Base-by-base conservation (phyloP, 2,888 invertebrate genomes). In the Tenthredo scrophulariae region DNA sequence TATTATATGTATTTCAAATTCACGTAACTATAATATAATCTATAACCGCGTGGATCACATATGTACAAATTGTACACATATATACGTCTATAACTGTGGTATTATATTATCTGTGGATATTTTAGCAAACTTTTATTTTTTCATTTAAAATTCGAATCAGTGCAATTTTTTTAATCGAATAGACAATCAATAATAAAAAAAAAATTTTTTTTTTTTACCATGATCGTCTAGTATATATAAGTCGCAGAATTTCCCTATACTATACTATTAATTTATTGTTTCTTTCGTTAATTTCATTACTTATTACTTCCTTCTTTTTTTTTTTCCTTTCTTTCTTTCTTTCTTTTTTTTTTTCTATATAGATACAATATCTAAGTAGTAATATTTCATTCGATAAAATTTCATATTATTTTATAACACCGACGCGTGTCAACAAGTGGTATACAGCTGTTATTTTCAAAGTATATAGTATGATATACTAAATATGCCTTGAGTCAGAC, bases 401-500 rank as follows among this genome's bases (percentile, higher is more conserved):
- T 40, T 43, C 10, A 26, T 74, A 40, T 18, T 40, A 13, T 26
- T 18, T 74, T 74, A 40, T 18, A 18, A 26, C 50, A 15, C 10
- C 62, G 62, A 22, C 22, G 58, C 80, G 80, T 80, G 67, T 83
- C 83, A 83, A 83, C 67, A 83, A 83, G 58, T 7, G 15, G 13
- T 67, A 40, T 67, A 40, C 80, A 80, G 58, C 33, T 80, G 80
- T 62, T 80, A 62, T 80, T 80, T 80, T 80, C 62, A 43, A 33
- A 77, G 33, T 37, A 70, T 15, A 37, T 37, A 37, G 33, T 70
- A 70, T 18, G 37, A 33, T 29, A 70, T 70, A 33, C 29, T 29
- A 15, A 26, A 72, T 62, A 22, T 33, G 37, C 9, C 82, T 65
- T 70, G 83, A 83, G 83, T 67, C 83, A 83, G 83, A 83, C 83